Percentiles rank a stretch among this genome's conserved stretches.
phyloP scores from a whole-genome alignment of 2,888 invertebrate genomes.

The Orthosia gracilis region DNA sequence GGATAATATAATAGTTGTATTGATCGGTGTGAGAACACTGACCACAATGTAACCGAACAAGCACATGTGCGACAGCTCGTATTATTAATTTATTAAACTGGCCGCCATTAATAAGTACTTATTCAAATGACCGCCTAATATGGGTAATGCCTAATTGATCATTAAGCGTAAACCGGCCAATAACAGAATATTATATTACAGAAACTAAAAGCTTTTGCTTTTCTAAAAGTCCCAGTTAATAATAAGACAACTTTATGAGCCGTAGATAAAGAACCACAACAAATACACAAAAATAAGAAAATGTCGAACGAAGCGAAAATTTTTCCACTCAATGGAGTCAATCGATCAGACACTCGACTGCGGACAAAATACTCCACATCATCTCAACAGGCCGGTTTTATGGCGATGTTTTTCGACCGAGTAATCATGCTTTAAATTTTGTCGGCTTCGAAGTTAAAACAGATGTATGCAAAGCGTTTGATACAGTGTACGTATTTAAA shows the following conservation, averaged over 20 bases:
- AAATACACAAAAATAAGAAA: slow-evolving; percentile 32
- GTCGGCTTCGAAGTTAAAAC: background rate
- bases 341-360: slow-evolving; percentile 46
- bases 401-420: slow-evolving; percentile 19
- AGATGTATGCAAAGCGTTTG: slow-evolving; percentile 17
- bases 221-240: background rate
- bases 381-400: slow-evolving; percentile 24
- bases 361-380: slow-evolving; percentile 41
- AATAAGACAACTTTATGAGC: background rate
- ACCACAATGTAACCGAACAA: slow-evolving; percentile 1
- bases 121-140: slow-evolving; percentile 1
- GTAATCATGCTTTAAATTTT: slow-evolving; percentile 13
- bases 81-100: background rate
- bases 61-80: background rate
- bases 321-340: slow-evolving; percentile 37
- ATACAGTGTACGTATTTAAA: slow-evolving; percentile 7
- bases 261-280: slow-evolving; percentile 15
- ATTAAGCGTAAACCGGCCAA: background rate
- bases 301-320: slow-evolving; percentile 25
- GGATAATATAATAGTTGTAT: slow-evolving; percentile 17
- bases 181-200: background rate
- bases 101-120: slow-evolving; percentile 3
- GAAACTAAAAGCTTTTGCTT: background rate
- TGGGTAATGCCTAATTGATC: slow-evolving; percentile 1
- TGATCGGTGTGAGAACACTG: slow-evolving; percentile 12